Evolutionary conservation across 2,113 vertebrate genomes (phyloP).

Genomic region (Apodemus speciosus): DNA sequence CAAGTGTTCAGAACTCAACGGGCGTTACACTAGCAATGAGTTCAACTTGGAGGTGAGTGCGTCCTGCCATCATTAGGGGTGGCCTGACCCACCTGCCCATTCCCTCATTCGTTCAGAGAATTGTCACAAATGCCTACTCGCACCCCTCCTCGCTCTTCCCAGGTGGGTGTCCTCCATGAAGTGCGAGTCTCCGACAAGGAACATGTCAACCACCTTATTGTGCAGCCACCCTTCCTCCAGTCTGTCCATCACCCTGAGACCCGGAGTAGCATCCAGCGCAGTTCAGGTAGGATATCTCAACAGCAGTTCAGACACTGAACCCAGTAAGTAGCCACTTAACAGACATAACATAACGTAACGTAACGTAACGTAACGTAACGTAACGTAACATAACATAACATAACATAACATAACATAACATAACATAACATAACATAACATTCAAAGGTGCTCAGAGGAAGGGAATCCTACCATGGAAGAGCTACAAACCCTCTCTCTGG

Average conservation of each 20-base stretch:
- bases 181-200: conserved; percentile 86
- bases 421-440: too few species aligned
- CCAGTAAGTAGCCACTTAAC: not conserved
- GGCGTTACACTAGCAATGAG: conserved; percentile 96
- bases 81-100: too few species aligned
- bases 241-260: conserved; percentile 88
- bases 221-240: conserved; percentile 93
- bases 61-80: not conserved
- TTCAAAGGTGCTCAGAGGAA: not conserved
- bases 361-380: too few species aligned
- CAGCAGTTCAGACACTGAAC: not conserved
- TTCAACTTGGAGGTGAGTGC: conserved; percentile 93
- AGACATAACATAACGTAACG: too few species aligned
- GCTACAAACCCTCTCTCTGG: not conserved
- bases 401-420: too few species aligned
- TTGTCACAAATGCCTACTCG: too few species aligned
- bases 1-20: conserved; percentile 97
- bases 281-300: conserved; percentile 85
- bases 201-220: conserved; percentile 90
- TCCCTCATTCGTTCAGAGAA: not conserved
- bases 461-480: not conserved
- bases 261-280: conserved; percentile 82
- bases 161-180: conserved; percentile 93
- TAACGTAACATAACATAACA: too few species aligned
- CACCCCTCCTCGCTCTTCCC: conserved; percentile 54